phyloP scores from a whole-genome alignment of 2,888 invertebrate species.

The Stenotaenia linearis region DNA sequence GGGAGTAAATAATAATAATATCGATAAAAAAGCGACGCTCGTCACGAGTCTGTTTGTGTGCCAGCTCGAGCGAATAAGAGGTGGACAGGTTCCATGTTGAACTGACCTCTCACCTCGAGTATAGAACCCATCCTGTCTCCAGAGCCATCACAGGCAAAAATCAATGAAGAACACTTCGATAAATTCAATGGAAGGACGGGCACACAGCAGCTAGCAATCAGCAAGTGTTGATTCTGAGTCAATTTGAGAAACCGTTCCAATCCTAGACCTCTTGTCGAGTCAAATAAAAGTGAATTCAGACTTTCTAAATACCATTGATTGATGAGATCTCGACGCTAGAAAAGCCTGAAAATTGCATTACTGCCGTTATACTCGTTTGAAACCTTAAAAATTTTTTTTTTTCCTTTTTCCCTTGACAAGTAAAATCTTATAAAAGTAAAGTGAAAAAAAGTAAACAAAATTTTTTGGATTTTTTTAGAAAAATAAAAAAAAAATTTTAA shows the following conservation, averaged over 20 bases:
- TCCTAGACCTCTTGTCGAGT: background rate
- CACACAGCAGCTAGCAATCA: background rate
- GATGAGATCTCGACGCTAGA: background rate
- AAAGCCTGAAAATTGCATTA: background rate
- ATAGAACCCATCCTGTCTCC: background rate
- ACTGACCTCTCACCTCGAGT: background rate
- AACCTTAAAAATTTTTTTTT: background rate
- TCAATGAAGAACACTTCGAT: background rate
- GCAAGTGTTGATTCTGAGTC: background rate
- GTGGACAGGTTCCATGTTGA: background rate
- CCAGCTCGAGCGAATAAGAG: background rate
- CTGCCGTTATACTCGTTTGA: background rate
- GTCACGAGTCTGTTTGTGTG: background rate
- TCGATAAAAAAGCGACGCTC: background rate
- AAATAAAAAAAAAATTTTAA: too few species aligned
- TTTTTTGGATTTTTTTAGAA: too few species aligned
- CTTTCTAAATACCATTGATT: background rate
- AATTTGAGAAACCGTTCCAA: background rate
- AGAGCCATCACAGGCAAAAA: background rate
- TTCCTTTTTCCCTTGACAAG: too few species aligned
- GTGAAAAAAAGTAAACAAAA: too few species aligned
- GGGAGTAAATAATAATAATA: background rate
- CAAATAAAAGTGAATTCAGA: background rate
- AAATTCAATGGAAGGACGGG: background rate
- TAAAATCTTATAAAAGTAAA: too few species aligned